These are phyloP conservation scores for Gallinago paraguaiae DNA, from an alignment of 2,113 vertebrate species.

Conservation along the genomic window DNA sequence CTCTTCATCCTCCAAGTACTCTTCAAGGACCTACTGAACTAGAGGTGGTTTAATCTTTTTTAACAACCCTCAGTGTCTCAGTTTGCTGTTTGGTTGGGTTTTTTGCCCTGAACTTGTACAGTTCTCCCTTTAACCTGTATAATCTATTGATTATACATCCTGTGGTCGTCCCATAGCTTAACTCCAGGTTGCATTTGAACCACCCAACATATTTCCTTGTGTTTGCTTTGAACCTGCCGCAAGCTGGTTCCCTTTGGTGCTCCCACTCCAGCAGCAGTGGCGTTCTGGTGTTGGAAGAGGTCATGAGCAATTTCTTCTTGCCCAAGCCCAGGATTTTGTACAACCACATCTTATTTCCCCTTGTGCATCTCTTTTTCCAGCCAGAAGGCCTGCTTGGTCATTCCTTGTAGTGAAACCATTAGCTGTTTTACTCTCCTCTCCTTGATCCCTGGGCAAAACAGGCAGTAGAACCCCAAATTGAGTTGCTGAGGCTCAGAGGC, in stretches of 20 bases:
- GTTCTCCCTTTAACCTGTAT: not conserved
- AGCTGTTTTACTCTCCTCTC: not conserved
- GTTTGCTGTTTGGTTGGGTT: too few relatives aligned
- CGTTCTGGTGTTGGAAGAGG: not conserved
- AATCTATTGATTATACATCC: not conserved
- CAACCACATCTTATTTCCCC: not conserved
- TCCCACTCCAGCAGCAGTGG: not conserved
- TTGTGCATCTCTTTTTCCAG: not conserved
- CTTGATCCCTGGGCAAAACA: not conserved
- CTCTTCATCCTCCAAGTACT: not conserved
- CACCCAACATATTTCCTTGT: not conserved
- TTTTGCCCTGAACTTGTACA: not conserved
- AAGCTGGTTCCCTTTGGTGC: not conserved
- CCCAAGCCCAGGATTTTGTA: not conserved
- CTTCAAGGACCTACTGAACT: not conserved
- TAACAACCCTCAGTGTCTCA: not conserved
- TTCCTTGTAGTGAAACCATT: not conserved
- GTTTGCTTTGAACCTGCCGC: not conserved
- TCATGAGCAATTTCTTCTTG: not conserved
- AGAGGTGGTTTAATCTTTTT: not conserved
- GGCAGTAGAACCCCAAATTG: accelerated
- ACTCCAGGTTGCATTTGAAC: not conserved
- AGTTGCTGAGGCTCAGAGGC: not conserved
- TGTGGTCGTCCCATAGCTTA: not conserved
- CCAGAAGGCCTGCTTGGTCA: not conserved